Percentiles rank a stretch among this genome's conserved stretches.
These are phyloP conservation scores for Rotaria sp. DNA, from an alignment of 2,888 invertebrate genomes.

Conservation along the genomic window DNA sequence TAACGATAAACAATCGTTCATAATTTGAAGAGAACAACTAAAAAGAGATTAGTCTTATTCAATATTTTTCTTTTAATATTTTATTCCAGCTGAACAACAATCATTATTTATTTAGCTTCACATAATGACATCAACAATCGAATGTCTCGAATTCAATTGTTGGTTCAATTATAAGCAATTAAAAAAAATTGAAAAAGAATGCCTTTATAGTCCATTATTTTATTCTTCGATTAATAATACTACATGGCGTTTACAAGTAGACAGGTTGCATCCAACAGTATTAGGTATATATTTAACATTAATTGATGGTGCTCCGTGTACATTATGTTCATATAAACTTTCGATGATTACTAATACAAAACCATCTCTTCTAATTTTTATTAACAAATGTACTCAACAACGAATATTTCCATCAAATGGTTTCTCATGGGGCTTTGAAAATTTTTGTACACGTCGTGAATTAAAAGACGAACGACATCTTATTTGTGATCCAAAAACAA, in stretches of 20 bases:
- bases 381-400: neutral
- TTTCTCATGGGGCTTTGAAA: neutral
- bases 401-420: neutral
- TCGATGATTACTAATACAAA: neutral
- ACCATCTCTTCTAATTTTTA: neutral
- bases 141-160: neutral
- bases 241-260: neutral
- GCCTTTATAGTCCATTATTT: neutral
- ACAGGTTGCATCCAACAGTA: neutral
- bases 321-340: neutral
- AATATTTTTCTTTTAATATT: no score
- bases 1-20: no score
- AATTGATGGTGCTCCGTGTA: neutral
- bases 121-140: neutral
- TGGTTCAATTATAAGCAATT: neutral
- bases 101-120: no score
- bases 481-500: neutral
- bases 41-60: no score
- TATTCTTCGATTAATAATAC: neutral
- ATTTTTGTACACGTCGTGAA: neutral
- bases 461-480: neutral
- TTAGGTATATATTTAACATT: neutral
- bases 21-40: no score
- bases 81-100: no score
- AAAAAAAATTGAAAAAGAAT: neutral